phyloP scores from a whole-genome alignment of 92 coral and sea anemone species.

The Epizoanthus fatuus region DNA sequence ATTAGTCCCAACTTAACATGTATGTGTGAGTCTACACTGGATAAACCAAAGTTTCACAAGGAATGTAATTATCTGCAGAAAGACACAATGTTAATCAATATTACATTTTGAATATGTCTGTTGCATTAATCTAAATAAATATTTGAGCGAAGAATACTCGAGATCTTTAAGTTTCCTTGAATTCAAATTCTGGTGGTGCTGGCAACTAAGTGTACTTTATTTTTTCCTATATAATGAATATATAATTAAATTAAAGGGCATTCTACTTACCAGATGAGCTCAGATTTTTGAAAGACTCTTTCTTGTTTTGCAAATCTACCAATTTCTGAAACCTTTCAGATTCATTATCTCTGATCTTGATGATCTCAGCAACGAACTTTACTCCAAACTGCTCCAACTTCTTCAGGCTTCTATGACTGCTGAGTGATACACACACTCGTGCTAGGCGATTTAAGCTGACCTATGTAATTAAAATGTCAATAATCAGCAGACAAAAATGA shows the following conservation, averaged over 20 bases:
- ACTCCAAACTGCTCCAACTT: constrained; percentile 61
- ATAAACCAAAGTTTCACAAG: too few relatives aligned
- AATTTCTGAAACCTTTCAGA: constrained; percentile 10
- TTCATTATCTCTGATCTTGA: constrained; percentile 36
- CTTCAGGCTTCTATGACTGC: not conserved
- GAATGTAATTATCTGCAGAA: too few relatives aligned
- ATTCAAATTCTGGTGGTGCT: not conserved
- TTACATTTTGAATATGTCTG: too few relatives aligned
- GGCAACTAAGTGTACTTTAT: not conserved
- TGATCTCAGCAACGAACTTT: constrained; percentile 50
- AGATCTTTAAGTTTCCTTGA: not conserved
- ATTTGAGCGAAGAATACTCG: too few relatives aligned
- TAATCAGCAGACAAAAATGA: too few relatives aligned
- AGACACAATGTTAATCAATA: too few relatives aligned
- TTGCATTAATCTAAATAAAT: too few relatives aligned
- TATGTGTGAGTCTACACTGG: too few relatives aligned
- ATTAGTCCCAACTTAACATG: too few relatives aligned
- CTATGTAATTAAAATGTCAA: not conserved
- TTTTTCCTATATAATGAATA: not conserved
- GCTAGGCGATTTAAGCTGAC: not conserved
- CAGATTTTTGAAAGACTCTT: not conserved
- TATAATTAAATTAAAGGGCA: not conserved
- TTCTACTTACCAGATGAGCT: not conserved
- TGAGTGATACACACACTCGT: not conserved
- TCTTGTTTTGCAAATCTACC: not conserved